Conservation (phyloP, 2,113 vertebrate species). For the Ondatra zibethicus region DNA sequence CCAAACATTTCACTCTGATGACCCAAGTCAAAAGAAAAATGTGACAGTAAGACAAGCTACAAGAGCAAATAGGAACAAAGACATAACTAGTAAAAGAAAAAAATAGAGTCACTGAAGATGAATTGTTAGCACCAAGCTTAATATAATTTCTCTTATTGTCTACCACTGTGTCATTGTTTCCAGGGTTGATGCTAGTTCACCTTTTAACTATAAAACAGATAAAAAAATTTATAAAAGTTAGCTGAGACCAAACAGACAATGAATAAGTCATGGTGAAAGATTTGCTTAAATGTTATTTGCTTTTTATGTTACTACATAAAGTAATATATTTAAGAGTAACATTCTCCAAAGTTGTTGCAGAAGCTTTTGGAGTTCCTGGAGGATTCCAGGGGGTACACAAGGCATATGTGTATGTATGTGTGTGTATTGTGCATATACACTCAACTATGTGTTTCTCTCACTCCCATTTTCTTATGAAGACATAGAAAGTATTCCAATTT, state of each 20-base stretch:
- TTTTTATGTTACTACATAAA: neutral
- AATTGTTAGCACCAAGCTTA: neutral
- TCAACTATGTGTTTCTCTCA: neutral
- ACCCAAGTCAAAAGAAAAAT: conserved; percentile 40
- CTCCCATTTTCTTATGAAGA: neutral
- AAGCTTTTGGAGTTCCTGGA: neutral
- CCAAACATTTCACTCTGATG: conserved; percentile 55
- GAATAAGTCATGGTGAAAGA: neutral
- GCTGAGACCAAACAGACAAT: neutral
- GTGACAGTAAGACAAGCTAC: conserved; percentile 38
- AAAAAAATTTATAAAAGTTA: neutral
- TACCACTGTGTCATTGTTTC: neutral
- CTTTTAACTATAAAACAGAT: neutral
- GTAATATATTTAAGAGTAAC: neutral
- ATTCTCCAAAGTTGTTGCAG: neutral
- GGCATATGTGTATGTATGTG: too few relatives aligned
- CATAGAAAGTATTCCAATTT: neutral
- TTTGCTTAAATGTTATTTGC: neutral
- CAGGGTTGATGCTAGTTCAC: neutral
- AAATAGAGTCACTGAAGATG: neutral
- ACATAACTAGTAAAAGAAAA: neutral
- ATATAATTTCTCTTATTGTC: conserved; percentile 31
- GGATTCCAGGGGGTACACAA: neutral
- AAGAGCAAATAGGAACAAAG: conserved; percentile 24
- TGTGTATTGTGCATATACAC: too few relatives aligned